These are phyloP conservation scores for Lytechinus pictus DNA, from an alignment of 35 echinoderm and acorn worm genomes.

Conservation along the genomic window DNA sequence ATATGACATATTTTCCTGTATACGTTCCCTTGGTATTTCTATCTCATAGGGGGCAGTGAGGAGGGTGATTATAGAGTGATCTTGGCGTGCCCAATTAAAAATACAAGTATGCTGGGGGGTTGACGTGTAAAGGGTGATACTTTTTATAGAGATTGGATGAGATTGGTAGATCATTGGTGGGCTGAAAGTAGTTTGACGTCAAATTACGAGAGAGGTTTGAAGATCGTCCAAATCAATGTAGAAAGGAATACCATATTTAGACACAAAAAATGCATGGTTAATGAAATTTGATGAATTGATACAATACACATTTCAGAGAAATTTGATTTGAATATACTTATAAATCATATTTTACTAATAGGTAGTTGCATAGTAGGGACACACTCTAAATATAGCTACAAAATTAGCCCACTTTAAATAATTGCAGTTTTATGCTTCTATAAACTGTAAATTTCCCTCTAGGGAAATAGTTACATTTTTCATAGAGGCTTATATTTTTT, in stretches of 20 bases:
- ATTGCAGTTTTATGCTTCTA: too few species aligned
- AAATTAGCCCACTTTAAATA: too few species aligned
- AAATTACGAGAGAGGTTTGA: background rate
- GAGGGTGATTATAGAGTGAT: conserved; percentile 14
- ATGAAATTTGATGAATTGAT: background rate
- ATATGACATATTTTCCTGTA: conserved; percentile 5
- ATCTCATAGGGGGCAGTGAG: background rate
- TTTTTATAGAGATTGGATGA: background rate
- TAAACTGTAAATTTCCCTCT: too few species aligned
- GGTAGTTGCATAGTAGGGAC: too few species aligned
- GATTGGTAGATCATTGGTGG: background rate
- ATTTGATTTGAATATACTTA: too few species aligned
- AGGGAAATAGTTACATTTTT: too few species aligned
- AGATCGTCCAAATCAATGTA: background rate
- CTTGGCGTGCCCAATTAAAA: conserved; percentile 41
- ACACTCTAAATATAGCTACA: too few species aligned
- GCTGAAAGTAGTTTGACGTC: background rate
- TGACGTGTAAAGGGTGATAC: background rate
- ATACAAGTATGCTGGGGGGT: background rate
- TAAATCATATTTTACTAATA: too few species aligned
- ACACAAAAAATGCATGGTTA: background rate
- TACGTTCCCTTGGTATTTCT: conserved; percentile 23
- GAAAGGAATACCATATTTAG: background rate
- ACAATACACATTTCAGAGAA: too few species aligned
- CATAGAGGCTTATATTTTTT: too few species aligned